phyloP scores from a whole-genome alignment of 2,113 vertebrate species.

The Cercopithecus mona region DNA sequence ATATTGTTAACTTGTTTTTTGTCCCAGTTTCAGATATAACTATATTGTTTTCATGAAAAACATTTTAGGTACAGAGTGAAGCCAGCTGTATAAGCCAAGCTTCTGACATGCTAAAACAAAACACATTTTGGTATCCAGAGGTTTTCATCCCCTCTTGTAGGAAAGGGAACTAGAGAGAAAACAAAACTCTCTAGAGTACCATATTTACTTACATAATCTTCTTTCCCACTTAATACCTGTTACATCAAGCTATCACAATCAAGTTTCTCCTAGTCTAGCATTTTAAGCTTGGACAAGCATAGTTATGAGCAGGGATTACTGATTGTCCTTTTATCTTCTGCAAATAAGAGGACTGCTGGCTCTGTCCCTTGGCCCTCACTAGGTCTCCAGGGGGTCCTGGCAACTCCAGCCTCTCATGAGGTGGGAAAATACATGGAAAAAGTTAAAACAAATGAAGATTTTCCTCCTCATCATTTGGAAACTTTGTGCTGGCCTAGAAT shows the following conservation, averaged over 20 bases:
- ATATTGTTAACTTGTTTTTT: constrained; percentile 50
- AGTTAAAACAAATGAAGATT: not conserved
- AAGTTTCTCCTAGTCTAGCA: not conserved
- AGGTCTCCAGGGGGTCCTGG: not conserved
- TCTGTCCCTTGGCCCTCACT: not conserved
- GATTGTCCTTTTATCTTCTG: not conserved
- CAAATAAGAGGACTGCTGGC: not conserved
- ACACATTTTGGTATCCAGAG: not conserved
- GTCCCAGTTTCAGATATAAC: constrained; percentile 16
- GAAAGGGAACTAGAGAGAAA: not conserved
- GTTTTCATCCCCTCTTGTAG: not conserved
- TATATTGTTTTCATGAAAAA: constrained; percentile 61
- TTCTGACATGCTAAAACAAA: constrained; percentile 36
- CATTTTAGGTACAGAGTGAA: constrained; percentile 20
- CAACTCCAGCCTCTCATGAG: not conserved
- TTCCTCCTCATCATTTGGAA: not conserved
- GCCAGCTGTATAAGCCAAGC: constrained; percentile 44
- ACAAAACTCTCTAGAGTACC: not conserved
- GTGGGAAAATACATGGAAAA: not conserved
- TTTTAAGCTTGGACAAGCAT: not conserved
- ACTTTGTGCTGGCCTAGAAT: not conserved
- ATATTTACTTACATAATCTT: not conserved
- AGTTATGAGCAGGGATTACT: not conserved
- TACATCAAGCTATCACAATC: not conserved
- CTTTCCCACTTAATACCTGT: not conserved